These are phyloP conservation scores for Struthidea cinerea DNA, from an alignment of 2,113 vertebrate species.

Conservation along the genomic window DNA sequence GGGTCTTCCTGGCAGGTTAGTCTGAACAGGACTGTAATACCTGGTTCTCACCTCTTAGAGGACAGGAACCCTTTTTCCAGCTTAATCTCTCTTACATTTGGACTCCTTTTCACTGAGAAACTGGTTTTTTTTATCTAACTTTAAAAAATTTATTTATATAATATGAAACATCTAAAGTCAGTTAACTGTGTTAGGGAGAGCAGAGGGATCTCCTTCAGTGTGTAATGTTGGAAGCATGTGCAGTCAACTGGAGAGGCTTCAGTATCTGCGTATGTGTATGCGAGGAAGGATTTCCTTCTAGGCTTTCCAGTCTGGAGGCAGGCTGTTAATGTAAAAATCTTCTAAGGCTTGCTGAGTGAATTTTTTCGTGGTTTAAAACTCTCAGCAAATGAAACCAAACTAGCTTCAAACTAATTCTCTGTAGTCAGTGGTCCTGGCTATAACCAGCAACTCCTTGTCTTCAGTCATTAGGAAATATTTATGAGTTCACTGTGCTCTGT, in stretches of 20 bases:
- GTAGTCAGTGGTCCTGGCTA: neutral
- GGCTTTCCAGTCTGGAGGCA: neutral
- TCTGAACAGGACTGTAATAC: neutral
- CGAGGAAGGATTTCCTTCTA: neutral
- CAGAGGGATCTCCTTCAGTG: neutral
- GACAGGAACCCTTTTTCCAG: neutral
- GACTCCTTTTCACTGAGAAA: neutral
- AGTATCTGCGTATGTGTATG: neutral
- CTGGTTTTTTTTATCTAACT: neutral
- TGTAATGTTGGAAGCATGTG: neutral
- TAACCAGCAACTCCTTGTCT: neutral
- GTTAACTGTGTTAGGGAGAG: neutral
- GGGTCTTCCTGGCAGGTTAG: neutral
- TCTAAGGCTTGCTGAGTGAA: neutral
- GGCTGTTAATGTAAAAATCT: neutral
- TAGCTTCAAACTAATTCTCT: neutral
- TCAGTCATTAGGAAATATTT: slow-evolving; percentile 42
- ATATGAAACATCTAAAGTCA: neutral
- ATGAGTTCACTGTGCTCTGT: slow-evolving; percentile 21
- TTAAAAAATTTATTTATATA: neutral
- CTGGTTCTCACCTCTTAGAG: neutral
- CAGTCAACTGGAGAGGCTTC: neutral
- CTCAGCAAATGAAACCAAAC: neutral
- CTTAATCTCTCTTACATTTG: neutral
- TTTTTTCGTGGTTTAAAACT: neutral